phyloP scores from a whole-genome alignment of 2,113 vertebrate genomes.

The Paradoxurus hermaphroditus region DNA sequence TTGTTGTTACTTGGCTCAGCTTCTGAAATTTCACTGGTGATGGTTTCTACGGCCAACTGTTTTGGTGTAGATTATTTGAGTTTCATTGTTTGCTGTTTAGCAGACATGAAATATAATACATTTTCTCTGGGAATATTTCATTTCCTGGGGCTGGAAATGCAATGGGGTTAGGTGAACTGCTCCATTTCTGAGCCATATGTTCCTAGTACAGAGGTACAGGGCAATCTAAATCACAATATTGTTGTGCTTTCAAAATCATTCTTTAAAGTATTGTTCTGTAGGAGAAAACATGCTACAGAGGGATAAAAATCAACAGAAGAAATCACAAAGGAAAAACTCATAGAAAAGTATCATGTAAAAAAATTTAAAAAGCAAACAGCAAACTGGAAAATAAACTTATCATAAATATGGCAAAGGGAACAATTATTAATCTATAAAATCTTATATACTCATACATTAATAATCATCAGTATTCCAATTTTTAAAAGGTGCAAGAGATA shows the following conservation, averaged over 20 bases:
- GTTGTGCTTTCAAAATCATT: neutral
- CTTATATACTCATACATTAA: neutral
- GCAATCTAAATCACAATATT: neutral
- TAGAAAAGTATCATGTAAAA: neutral
- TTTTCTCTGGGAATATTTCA: conserved; percentile 37
- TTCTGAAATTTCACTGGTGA: conserved; percentile 36
- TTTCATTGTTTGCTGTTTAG: conserved; percentile 44
- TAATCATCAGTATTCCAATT: neutral
- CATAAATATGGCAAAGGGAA: neutral
- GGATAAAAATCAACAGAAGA: conserved; percentile 3
- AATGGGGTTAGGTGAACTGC: neutral
- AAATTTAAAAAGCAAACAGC: neutral
- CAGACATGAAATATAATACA: conserved; percentile 37
- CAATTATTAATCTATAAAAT: neutral
- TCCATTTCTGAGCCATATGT: neutral
- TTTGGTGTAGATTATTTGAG: conserved; percentile 32
- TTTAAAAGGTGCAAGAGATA: neutral
- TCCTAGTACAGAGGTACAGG: neutral
- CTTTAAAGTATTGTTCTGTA: neutral
- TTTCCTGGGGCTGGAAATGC: conserved; percentile 30
- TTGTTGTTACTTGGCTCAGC: conserved; percentile 36
- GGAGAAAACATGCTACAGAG: neutral
- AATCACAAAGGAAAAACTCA: neutral
- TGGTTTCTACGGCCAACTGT: conserved; percentile 33
- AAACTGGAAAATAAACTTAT: neutral